Base-by-base conservation (phyloP, 2,888 invertebrate genomes). In the Hemistola chrysoprasaria region DNA sequence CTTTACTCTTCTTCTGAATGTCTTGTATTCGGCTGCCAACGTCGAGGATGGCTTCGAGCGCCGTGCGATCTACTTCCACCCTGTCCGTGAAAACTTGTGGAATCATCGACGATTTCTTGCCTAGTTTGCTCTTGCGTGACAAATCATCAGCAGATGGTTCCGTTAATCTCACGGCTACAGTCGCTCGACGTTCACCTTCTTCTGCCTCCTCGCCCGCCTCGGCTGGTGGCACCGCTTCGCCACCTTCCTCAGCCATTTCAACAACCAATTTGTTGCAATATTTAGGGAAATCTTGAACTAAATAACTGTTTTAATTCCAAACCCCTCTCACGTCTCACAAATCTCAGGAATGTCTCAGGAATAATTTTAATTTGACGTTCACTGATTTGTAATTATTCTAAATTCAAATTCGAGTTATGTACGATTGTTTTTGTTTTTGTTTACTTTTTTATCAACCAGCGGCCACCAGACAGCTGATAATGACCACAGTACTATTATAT, bases 31-130 rank as follows among this genome's bases (percentile, higher is more conserved):
- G 75, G 16, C 73, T 64, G 49, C 83, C 71, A 52, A 85, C 79
- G 46, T 88, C 86, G 1, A 88, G 67, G 37, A 88, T 87, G 3
- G 77, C 80, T 55, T 84, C 83, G 21, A 88, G 61, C 8, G 84
- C 77, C 3, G 83, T 78, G 44, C 83, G 68, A 38, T 88, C 87
- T 6, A 87, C 71, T 5, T 78, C 71, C 5, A 78, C 65, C 1
- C 61, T 50, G 23, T 71, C 68, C 8, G 8, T 20, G 8, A 21
- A 6, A 9, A 8, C 8, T 25, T 16, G 16, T 3, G 16, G 16
- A 16, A 16, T 3, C 16, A 16, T 16, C 2, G 16, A 16, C 2
- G 16, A 16, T 4, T 16, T 16, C 16, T 16, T 16, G 3, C 3
- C 16, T 4, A 16, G 4, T 4, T 16, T 16, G 2, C 2, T 16